These are phyloP conservation scores for Acyrthosiphon pisum DNA, from an alignment of 1,140 invertebrate species.

Conservation along the genomic window DNA sequence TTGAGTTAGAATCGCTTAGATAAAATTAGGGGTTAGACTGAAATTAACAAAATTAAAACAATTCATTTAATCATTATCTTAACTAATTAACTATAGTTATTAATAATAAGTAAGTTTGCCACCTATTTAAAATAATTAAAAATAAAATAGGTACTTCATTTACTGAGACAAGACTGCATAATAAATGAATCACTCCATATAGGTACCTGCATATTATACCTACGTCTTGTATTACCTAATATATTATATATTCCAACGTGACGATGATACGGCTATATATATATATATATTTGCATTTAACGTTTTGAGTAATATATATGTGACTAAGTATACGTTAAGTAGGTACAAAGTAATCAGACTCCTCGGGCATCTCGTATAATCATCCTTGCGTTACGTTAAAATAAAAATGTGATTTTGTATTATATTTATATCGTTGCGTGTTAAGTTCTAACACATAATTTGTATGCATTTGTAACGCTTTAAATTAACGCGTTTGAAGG, in stretches of 20 bases:
- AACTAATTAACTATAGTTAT: not conserved
- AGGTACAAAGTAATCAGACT: not conserved
- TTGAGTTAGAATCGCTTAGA: not conserved
- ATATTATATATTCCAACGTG: not conserved
- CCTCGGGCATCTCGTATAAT: not conserved
- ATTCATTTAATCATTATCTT: not conserved
- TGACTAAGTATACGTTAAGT: not conserved
- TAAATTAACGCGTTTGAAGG: constrained; percentile 15
- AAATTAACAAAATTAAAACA: not conserved
- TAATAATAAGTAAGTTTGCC: not conserved
- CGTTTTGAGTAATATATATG: not conserved
- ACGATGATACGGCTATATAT: not conserved
- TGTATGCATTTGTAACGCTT: constrained; percentile 15
- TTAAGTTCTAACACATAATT: not conserved
- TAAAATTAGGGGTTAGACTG: not conserved
- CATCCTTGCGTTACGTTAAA: not conserved
- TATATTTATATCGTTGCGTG: not conserved
- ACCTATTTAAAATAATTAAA: not conserved
- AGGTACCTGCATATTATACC: not conserved
- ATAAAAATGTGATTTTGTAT: constrained; percentile 9
- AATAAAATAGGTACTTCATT: not conserved
- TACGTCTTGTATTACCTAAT: not conserved
- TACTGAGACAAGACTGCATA: not conserved
- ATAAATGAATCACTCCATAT: not conserved
- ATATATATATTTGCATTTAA: not conserved